phyloP scores from a whole-genome alignment of 2,888 invertebrate genomes.

The Heliconius charithonia region DNA sequence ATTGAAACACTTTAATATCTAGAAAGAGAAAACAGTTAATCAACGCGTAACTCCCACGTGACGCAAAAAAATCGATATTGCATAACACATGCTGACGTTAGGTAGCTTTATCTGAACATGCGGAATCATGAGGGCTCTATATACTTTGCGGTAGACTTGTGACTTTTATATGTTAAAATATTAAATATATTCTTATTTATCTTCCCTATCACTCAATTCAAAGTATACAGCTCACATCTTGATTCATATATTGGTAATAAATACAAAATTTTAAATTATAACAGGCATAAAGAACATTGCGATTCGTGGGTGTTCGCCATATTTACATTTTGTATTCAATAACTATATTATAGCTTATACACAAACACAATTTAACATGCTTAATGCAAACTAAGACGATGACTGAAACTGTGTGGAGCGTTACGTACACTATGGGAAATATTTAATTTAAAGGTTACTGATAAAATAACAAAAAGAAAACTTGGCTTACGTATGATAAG shows the following conservation, averaged over 20 bases:
- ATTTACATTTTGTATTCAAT: background rate
- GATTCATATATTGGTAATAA: slow-evolving; percentile 8
- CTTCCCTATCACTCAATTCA: background rate
- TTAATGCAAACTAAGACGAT: slow-evolving; percentile 40
- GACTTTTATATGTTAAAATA: background rate
- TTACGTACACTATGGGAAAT: background rate
- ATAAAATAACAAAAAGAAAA: background rate
- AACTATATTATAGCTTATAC: slow-evolving; percentile 25
- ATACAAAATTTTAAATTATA: background rate
- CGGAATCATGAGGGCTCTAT: slow-evolving; percentile 17
- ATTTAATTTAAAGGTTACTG: background rate
- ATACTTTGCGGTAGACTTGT: background rate
- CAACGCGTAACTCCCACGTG: slow-evolving; percentile 24
- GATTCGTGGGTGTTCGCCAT: slow-evolving; percentile 30
- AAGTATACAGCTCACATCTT: background rate
- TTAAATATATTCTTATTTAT: background rate
- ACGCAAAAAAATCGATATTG: slow-evolving; percentile 21
- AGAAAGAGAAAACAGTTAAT: background rate
- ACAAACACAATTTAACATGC: slow-evolving; percentile 43
- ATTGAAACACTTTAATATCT: background rate
- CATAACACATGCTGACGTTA: slow-evolving; percentile 16
- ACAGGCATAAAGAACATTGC: background rate
- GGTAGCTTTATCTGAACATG: slow-evolving; percentile 19
- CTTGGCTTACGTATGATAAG: slow-evolving; percentile 8
- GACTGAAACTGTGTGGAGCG: slow-evolving; percentile 46